Evolutionary conservation across 1,140 invertebrate species (phyloP), one percentile per base, ranked within the genome.

Genomic region (Eumaeus atala): DNA sequence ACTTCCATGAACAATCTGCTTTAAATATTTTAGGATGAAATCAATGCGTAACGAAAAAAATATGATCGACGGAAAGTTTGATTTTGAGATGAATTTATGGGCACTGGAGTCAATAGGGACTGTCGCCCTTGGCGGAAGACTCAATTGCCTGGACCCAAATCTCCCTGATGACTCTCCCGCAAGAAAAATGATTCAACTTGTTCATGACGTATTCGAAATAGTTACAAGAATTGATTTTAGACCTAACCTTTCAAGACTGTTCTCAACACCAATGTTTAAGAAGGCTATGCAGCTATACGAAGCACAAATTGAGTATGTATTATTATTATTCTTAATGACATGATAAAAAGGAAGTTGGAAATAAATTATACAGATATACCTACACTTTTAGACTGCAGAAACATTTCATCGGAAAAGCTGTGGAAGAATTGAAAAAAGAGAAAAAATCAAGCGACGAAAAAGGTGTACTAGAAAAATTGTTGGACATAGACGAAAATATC

Each of bases 91-190:
- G 52, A 91, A 91, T 66, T 90, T 92, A 67, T 92, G 92, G 90
- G 84, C 92, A 1, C 67, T 94, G 12, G 93, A 95, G 70, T 92
- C 91, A 0, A 91, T 94, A 4, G 90, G 88, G 0, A 73, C 90
- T 6, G 89, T 95, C 1, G 92, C 92, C 1, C 77, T 95, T 36
- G 92, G 94, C 36, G 88, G 87, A 10, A 85, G 92, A 10, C 74
- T 95, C 10, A 91, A 90, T 14, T 92, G 92, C 66, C 71, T 92
- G 49, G 63, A 89, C 52, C 56, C 67, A 0, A 84, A 89, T 40
- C 72, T 91, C 2, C 63, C 87, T 0, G 65, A 81, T 36, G 88
- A 91, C 40, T 89, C 89, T 10, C 90, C 91, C 37, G 88, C 88
- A 1, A 84, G 85, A 53, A 72, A 83, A 58, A 90, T 94, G 58